Evolutionary conservation across 2,888 invertebrate genomes (phyloP).

Genomic region (Lochmaea capreae): DNA sequence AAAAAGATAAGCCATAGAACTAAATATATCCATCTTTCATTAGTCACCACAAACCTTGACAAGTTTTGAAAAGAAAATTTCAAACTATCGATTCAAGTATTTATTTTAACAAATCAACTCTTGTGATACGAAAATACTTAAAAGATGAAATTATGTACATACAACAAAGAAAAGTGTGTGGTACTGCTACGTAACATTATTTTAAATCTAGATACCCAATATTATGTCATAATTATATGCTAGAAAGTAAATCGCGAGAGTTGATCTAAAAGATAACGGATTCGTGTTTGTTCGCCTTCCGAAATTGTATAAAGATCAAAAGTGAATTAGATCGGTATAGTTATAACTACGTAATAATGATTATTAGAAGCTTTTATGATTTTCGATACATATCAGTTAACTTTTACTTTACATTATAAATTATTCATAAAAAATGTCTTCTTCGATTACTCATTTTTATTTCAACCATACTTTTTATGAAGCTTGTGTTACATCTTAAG

Average conservation of each 20-base stretch:
- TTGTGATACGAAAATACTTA: too few relatives aligned
- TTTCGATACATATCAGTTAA: neutral
- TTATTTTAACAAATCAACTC: too few relatives aligned
- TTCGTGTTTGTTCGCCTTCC: neutral
- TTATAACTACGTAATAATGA: neutral
- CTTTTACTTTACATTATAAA: neutral
- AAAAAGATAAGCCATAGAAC: too few relatives aligned
- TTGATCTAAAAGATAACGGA: neutral
- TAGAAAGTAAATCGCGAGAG: neutral
- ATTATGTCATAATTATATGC: conserved; percentile 15
- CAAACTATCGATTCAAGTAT: too few relatives aligned
- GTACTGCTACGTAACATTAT: neutral
- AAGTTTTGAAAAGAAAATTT: too few relatives aligned
- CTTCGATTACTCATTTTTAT: neutral
- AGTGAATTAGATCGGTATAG: conserved; percentile 8
- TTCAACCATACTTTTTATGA: too few relatives aligned
- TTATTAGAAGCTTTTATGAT: neutral
- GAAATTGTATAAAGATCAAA: neutral
- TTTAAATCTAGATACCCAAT: neutral
- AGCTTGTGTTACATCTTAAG: too few relatives aligned
- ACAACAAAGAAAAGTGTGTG: neutral
- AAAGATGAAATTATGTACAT: too few relatives aligned
- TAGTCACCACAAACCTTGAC: too few relatives aligned
- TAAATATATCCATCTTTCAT: too few relatives aligned
- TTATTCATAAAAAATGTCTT: too few relatives aligned